Percentiles rank a stretch among this genome's conserved stretches.
Evolutionary conservation across 2,113 vertebrate species (phyloP).

Genomic region (Theristicus caerulescens): DNA sequence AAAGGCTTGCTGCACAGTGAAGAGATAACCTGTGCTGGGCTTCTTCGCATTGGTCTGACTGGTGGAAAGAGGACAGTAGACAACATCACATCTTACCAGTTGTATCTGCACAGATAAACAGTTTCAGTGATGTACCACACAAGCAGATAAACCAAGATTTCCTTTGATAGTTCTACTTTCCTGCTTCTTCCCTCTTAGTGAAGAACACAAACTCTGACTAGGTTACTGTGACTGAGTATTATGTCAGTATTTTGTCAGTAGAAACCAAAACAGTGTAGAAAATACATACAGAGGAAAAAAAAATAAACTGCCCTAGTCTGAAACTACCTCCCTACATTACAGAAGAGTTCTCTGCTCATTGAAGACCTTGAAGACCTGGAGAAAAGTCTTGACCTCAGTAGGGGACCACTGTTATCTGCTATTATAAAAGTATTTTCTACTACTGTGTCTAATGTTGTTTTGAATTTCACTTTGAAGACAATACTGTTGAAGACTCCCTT

Average conservation of each 20-base stretch:
- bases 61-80: background rate
- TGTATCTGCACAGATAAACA: background rate
- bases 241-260: background rate
- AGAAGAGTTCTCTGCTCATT: background rate
- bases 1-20: background rate
- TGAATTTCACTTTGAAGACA: background rate
- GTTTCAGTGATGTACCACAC: background rate
- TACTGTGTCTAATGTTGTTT: background rate
- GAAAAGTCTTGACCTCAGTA: background rate
- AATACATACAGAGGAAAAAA: background rate
- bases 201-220: background rate
- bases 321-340: background rate
- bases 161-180: background rate
- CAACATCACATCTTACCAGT: background rate
- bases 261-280: background rate
- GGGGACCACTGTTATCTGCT: background rate
- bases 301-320: background rate
- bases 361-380: background rate
- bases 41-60: background rate
- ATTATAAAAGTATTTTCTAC: background rate
- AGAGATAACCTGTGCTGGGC: background rate
- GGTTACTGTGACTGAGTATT: background rate
- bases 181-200: background rate
- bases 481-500: background rate
- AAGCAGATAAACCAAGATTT: background rate